These are phyloP conservation scores for Parazoanthus darwini DNA, from an alignment of 92 coral and sea anemone species.

Conservation along the genomic window DNA sequence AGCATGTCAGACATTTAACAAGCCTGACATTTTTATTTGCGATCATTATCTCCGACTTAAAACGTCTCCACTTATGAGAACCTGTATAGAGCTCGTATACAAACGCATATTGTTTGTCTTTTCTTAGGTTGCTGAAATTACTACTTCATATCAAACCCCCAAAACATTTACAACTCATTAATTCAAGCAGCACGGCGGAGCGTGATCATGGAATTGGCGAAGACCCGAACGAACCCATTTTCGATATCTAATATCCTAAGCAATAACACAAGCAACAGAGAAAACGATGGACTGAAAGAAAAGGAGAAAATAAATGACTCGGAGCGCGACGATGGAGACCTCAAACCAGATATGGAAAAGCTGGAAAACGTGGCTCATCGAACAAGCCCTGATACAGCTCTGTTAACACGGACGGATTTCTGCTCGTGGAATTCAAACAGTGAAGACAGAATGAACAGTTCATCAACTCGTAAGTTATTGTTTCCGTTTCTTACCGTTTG, in stretches of 20 bases:
- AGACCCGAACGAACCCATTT: slow-evolving; percentile 88
- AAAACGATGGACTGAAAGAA: slow-evolving; percentile 37
- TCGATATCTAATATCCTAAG: slow-evolving; percentile 92
- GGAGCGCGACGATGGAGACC: slow-evolving; percentile 33
- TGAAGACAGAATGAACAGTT: slow-evolving; percentile 36
- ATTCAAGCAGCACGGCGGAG: slow-evolving; percentile 55
- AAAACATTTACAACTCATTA: slow-evolving; percentile 60
- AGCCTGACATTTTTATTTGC: slow-evolving; percentile 99
- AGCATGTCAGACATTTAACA: slow-evolving; percentile 96
- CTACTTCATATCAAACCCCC: slow-evolving; percentile 61
- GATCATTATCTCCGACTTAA: slow-evolving; percentile 99
- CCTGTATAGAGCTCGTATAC: slow-evolving; percentile 91
- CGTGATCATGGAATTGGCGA: slow-evolving; percentile 76
- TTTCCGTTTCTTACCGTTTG: slow-evolving; percentile 20
- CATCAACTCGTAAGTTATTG: slow-evolving; percentile 42
- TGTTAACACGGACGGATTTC: slow-evolving; percentile 38
- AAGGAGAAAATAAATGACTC: slow-evolving; percentile 36
- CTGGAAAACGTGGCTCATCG: slow-evolving; percentile 28
- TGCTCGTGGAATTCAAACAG: slow-evolving; percentile 39
- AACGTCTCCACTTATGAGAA: slow-evolving; percentile 99
- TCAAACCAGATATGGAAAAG: slow-evolving; percentile 28
- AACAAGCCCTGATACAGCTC: slow-evolving; percentile 1
- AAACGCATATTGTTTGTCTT: slow-evolving; percentile 98
- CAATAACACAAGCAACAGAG: slow-evolving; percentile 48
- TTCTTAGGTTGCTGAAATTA: slow-evolving; percentile 80